A percentile compares a stretch with the other conserved stretches of the same genome.
These are phyloP conservation scores for Phoeniculus purpureus DNA, from an alignment of 2,797 vertebrate species.

Conservation along the genomic window DNA sequence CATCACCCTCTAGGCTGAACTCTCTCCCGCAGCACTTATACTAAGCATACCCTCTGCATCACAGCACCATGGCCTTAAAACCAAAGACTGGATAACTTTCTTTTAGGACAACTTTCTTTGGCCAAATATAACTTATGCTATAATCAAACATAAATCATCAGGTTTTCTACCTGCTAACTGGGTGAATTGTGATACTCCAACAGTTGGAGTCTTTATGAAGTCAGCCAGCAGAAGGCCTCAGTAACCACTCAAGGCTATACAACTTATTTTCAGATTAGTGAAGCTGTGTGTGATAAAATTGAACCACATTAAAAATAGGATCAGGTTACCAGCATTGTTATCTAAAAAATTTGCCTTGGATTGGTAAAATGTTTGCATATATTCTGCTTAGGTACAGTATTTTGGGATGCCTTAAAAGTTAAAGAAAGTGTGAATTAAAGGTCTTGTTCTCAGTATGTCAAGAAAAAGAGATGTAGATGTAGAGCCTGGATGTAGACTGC, in stretches of 20 bases:
- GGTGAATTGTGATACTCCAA: background rate
- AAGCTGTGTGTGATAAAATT: background rate
- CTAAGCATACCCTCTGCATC: background rate
- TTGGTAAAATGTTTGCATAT: background rate
- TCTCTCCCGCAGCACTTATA: background rate
- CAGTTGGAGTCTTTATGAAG: background rate
- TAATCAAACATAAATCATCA: background rate
- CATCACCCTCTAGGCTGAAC: no score
- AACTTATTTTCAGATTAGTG: background rate
- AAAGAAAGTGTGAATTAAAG: background rate
- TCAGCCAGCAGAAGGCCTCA: background rate
- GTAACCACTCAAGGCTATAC: background rate
- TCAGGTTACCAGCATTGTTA: background rate
- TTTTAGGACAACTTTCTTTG: background rate
- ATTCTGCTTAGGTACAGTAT: background rate
- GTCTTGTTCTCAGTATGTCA: background rate
- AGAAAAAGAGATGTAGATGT: background rate
- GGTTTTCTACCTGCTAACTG: background rate
- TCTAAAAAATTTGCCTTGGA: background rate
- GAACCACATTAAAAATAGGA: background rate
- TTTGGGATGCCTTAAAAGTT: background rate
- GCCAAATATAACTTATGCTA: background rate
- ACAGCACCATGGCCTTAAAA: background rate
- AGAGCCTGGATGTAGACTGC: background rate
- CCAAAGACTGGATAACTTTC: background rate